These are phyloP conservation scores for Danio rerio DNA, from an alignment of 2,113 vertebrate genomes.

Conservation along the genomic window GRCz12tu NC_133177.1:21656001-21656500, in stretches of 20 bases:
- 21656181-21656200: constrained; percentile 22
- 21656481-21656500: not conserved
- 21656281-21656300: not conserved
- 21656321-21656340: not conserved
- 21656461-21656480: not conserved
- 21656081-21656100: too few relatives aligned
- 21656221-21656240: constrained; percentile 23
- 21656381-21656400: not conserved
- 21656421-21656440: not conserved
- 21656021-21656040: too few relatives aligned
- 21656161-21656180: too few relatives aligned
- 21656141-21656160: not conserved
- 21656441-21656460: not conserved
- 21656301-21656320: not conserved
- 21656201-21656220: not conserved
- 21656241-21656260: constrained; percentile 29
- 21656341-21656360: not conserved
- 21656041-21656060: too few relatives aligned
- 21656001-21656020: too few relatives aligned
- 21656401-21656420: not conserved
- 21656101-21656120: too few relatives aligned
- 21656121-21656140: too few relatives aligned
- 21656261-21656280: constrained; percentile 3
- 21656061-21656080: too few relatives aligned
- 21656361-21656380: not conserved